phyloP scores from a whole-genome alignment of 2,797 vertebrate species.

The Ctenochaetus hawaiiensis region DNA sequence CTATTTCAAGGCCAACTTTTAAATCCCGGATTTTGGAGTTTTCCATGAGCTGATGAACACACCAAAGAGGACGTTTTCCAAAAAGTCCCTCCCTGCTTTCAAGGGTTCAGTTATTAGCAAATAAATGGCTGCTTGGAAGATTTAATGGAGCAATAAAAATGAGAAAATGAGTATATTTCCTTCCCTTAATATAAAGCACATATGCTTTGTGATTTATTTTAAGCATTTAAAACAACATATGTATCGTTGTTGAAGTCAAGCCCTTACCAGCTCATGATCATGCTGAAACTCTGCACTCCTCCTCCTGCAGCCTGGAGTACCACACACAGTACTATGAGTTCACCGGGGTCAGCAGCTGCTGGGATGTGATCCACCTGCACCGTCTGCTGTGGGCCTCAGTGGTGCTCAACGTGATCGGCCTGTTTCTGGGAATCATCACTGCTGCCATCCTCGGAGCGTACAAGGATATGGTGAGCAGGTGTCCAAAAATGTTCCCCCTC shows the following conservation, averaged over 20 bases:
- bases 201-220: not conserved
- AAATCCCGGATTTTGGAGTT: not conserved
- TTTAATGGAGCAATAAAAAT: slow-evolving; percentile 5
- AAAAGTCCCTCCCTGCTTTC: not conserved
- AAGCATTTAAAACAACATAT: no score
- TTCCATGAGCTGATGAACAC: slow-evolving; percentile 18
- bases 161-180: not conserved
- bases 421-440: slow-evolving; percentile 92
- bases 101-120: not conserved
- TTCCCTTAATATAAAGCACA: not conserved
- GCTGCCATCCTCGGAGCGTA: slow-evolving; percentile 95
- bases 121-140: slow-evolving; percentile 8
- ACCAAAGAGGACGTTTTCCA: slow-evolving; percentile 17
- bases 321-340: slow-evolving; percentile 89
- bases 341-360: slow-evolving; percentile 89
- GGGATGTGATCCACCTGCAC: slow-evolving; percentile 91
- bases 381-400: slow-evolving; percentile 93
- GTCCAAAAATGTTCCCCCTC: not conserved
- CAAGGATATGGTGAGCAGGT: slow-evolving; percentile 87
- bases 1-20: not conserved
- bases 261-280: slow-evolving; percentile 4
- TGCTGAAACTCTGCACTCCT: not conserved
- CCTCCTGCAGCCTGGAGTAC: slow-evolving; percentile 83
- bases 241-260: not conserved
- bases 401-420: slow-evolving; percentile 88